Percentiles rank a stretch among this genome's conserved stretches.
Conservation (phyloP, 2,113 vertebrate genomes). For the Synchiropus splendidus region DNA sequence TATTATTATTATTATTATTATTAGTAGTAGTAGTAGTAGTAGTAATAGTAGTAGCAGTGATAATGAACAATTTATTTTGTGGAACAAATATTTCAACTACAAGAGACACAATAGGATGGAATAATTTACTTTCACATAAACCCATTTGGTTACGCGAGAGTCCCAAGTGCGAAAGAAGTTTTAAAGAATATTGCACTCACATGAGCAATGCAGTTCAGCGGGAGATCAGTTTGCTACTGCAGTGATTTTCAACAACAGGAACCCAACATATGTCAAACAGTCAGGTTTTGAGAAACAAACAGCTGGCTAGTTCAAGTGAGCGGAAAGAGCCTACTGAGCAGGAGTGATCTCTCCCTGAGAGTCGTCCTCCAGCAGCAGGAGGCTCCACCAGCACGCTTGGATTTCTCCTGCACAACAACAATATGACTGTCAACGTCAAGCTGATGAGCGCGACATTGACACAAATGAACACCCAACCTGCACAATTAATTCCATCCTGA, state of each 20-base stretch:
- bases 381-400: slow-evolving; percentile 68
- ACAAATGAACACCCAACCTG: slow-evolving; percentile 68
- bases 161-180: no score
- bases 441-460: slow-evolving; percentile 72
- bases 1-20: no score
- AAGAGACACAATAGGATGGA: no score
- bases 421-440: slow-evolving; percentile 65
- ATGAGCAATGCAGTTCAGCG: background rate
- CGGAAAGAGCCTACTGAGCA: slow-evolving; percentile 68
- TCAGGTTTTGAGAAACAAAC: slow-evolving; percentile 67
- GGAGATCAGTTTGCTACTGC: slow-evolving; percentile 32
- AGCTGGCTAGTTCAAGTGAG: slow-evolving; percentile 66
- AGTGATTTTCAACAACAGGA: slow-evolving; percentile 45
- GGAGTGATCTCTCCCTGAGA: slow-evolving; percentile 63
- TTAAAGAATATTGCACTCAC: no score
- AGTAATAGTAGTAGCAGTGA: no score
- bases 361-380: slow-evolving; percentile 64
- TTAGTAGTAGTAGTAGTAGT: no score
- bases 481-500: slow-evolving; percentile 63
- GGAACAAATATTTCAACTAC: no score
- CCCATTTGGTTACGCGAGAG: no score
- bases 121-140: no score
- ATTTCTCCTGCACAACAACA: slow-evolving; percentile 59
- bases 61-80: no score
- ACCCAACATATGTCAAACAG: slow-evolving; percentile 66